Conservation (phyloP, 2,113 vertebrate genomes). For the Ceyx melanurus region DNA sequence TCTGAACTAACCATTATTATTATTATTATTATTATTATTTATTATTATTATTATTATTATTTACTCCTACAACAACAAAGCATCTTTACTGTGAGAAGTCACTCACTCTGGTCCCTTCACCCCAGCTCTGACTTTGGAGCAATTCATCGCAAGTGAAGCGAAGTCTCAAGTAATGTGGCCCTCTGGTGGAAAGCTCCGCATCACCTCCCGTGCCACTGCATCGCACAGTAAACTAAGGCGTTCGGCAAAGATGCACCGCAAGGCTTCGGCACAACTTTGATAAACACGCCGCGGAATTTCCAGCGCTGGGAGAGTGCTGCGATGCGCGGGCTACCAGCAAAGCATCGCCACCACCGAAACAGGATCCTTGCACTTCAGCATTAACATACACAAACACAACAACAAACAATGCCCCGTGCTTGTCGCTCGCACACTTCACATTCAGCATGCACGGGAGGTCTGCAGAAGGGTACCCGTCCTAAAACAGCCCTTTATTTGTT, state of each 20-base stretch:
- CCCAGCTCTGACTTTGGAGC: constrained; percentile 74
- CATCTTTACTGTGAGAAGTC: constrained; percentile 68
- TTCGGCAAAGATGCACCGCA: constrained; percentile 61
- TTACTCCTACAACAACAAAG: constrained; percentile 36
- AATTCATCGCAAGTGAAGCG: constrained; percentile 64
- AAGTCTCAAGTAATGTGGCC: constrained; percentile 92
- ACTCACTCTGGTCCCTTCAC: constrained; percentile 70
- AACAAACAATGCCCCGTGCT: constrained; percentile 49
- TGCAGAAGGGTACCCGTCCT: not conserved
- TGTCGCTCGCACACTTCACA: constrained; percentile 6
- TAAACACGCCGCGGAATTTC: constrained; percentile 48
- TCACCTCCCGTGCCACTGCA: constrained; percentile 56
- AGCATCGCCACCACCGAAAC: not conserved
- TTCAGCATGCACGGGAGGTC: not conserved
- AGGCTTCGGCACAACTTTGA: constrained; percentile 56
- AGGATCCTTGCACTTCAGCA: not conserved
- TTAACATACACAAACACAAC: constrained; percentile 40
- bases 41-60: not conserved
- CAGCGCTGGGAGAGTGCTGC: constrained; percentile 48
- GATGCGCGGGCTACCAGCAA: not conserved
- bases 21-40: not conserved
- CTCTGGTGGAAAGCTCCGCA: constrained; percentile 91
- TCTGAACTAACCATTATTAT: not conserved
- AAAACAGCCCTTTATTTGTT: constrained; percentile 54
- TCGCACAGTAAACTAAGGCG: constrained; percentile 59